phyloP scores from a whole-genome alignment of 2,888 invertebrate species.

The Scaeva pyrastri region DNA sequence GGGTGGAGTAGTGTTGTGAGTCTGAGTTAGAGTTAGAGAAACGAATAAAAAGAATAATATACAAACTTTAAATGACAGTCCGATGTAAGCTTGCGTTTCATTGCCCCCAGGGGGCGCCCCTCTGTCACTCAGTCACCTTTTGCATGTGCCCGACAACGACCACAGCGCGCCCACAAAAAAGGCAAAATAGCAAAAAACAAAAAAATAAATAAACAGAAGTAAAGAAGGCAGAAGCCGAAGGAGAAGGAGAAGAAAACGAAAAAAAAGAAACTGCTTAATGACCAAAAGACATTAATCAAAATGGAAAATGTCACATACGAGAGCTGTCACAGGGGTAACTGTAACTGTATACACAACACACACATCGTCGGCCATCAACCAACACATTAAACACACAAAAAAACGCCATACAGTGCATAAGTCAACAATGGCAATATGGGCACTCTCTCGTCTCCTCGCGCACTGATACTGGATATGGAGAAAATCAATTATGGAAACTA shows the following conservation, averaged over 20 bases:
- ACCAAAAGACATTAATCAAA: conserved; percentile 69
- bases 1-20: conserved; percentile 59
- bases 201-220: background rate
- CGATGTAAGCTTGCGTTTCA: conserved; percentile 68
- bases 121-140: conserved; percentile 37
- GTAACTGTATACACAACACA: conserved; percentile 48
- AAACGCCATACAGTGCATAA: background rate
- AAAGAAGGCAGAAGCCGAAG: background rate
- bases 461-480: conserved; percentile 52
- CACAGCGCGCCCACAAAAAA: conserved; percentile 44
- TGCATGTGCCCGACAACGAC: conserved; percentile 10
- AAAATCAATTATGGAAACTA: conserved; percentile 76
- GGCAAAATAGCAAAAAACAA: background rate
- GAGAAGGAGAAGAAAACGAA: too few species aligned
- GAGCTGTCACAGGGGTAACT: conserved; percentile 61
- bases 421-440: background rate
- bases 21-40: background rate
- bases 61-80: conserved; percentile 48
- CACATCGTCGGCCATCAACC: background rate
- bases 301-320: conserved; percentile 73
- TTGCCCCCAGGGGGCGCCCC: conserved; percentile 54
- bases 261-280: conserved; percentile 35
- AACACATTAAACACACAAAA: background rate
- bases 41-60: background rate
- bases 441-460: conserved; percentile 6